Evolutionary conservation across 1,140 invertebrate species (phyloP).

Genomic region (Rhizoglyphus robini): DNA sequence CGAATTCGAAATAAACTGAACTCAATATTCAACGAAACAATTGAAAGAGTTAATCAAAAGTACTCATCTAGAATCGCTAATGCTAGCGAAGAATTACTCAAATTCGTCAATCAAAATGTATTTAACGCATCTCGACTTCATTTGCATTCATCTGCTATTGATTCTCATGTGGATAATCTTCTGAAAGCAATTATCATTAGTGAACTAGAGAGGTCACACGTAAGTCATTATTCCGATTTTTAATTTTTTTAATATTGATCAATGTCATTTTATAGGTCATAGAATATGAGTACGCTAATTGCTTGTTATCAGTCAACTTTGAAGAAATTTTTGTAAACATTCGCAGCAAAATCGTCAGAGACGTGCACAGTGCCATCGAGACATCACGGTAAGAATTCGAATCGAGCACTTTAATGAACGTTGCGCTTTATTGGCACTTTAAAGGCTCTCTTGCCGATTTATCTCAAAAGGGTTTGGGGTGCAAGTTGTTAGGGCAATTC

Average conservation of each 20-base stretch:
- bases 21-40: constrained; percentile 2
- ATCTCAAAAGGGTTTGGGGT: too few relatives aligned
- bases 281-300: not conserved
- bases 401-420: not conserved
- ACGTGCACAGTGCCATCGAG: not conserved
- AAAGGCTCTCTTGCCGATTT: not conserved
- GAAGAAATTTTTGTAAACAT: not conserved
- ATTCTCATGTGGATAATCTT: not conserved
- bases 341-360: not conserved
- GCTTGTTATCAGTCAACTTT: not conserved
- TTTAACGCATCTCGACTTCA: not conserved
- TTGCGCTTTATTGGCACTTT: not conserved
- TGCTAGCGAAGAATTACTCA: not conserved
- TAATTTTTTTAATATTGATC: not conserved
- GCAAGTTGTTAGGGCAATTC: not conserved
- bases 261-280: not conserved
- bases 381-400: not conserved
- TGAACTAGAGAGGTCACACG: not conserved
- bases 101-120: not conserved
- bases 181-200: constrained; percentile 1
- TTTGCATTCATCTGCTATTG: not conserved
- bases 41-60: not conserved
- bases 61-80: not conserved
- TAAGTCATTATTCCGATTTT: not conserved
- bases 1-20: not conserved